Base-by-base conservation (phyloP, 2,113 vertebrate species). In the Hippocampus guttulatus region DNA sequence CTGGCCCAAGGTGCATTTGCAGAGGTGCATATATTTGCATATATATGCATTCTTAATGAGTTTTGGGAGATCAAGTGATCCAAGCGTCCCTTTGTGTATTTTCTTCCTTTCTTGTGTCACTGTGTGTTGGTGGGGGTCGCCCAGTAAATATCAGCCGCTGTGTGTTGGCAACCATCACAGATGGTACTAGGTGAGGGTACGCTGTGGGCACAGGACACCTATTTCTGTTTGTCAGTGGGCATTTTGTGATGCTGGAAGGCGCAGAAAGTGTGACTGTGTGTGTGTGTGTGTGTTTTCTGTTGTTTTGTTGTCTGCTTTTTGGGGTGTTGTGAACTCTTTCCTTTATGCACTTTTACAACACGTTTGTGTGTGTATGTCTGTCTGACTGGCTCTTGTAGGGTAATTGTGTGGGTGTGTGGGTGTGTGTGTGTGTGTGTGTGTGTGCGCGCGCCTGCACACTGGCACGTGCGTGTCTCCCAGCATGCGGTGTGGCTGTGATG, bases 21-120 rank as follows among this genome's bases (percentile, higher is more conserved):
- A 88, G 87, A 92, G 88, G 91, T 92, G 91, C 88, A 92, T 92
- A 90, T 71, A 90, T 92, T 90, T 90, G 86, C 88, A 91, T 91
- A 86, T 72, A 88, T 92, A 88, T 92, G 79, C 90, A 92, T 90
- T 65, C 84, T 87, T 88, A 90, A 92, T 92, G 86, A 88, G 83
- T 88, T 90, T 86, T 67, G 89, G 88, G 90, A 91, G 85, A 91
- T 91, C 87, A 91, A 85, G 87, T 69, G 81, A 88, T 91, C 79
- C 76, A 41, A 85, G 82, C 77, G 69, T 80, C 84, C 90, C 88
- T 90, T 89, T 88, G 85, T 91, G 88, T 81, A 73, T 89, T 88
- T 87, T 88, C 80, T 88, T 73, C 86, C 65, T 73, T 54, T 85
- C 69, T 65, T 69, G 21, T 67, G 23, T 73, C 54, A 73, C 51